phyloP scores from a whole-genome alignment of 2,888 invertebrate species.

The Byasa hedistus region DNA sequence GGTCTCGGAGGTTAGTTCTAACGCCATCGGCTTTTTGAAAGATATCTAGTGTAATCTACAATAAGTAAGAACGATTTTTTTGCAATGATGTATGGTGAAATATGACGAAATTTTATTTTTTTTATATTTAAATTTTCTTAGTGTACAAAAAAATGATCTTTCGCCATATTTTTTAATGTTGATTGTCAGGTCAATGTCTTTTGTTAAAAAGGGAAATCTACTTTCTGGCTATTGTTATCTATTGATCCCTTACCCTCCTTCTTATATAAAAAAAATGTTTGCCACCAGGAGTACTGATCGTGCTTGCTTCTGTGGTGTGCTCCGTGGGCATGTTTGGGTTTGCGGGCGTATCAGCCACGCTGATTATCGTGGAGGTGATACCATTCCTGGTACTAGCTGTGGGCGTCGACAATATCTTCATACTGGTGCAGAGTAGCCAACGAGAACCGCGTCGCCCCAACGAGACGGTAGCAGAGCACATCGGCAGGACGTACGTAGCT shows the following conservation, averaged over 20 bases:
- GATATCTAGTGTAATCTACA: background rate
- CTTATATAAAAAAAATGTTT: constrained; percentile 51
- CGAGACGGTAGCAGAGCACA: constrained; percentile 91
- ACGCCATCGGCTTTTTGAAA: background rate
- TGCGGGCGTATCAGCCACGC: constrained; percentile 92
- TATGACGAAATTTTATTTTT: too few relatives aligned
- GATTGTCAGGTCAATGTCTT: too few relatives aligned
- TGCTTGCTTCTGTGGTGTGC: constrained; percentile 93
- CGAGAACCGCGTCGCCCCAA: constrained; percentile 85
- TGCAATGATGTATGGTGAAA: too few relatives aligned
- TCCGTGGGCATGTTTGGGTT: constrained; percentile 97
- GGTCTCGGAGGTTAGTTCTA: constrained; percentile 88
- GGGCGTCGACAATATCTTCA: constrained; percentile 99
- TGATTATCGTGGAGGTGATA: constrained; percentile 98
- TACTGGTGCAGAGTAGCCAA: constrained; percentile 96
- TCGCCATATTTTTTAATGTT: too few relatives aligned
- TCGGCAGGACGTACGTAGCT: constrained; percentile 84
- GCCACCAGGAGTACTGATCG: constrained; percentile 90
- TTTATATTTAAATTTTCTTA: too few relatives aligned
- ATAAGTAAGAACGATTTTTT: too few relatives aligned
- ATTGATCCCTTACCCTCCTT: too few relatives aligned
- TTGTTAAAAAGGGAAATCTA: too few relatives aligned
- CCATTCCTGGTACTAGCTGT: constrained; percentile 99
- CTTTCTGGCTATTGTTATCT: too few relatives aligned
- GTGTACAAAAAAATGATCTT: too few relatives aligned